Base-by-base conservation (phyloP, 2,888 invertebrate genomes). In the Epistrophe grossulariae region DNA sequence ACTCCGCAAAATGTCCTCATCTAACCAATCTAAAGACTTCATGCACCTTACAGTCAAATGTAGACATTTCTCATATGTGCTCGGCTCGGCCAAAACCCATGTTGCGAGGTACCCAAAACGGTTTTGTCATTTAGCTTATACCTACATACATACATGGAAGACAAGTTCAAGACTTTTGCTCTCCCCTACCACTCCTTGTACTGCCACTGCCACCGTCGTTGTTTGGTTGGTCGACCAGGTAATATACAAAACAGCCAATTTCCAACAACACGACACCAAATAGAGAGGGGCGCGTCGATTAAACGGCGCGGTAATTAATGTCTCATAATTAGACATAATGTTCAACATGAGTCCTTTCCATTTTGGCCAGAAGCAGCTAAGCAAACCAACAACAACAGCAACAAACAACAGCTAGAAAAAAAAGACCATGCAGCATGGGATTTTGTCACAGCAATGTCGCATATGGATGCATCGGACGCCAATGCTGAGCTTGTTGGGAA, bases 261-360 rank as follows among this genome's bases (percentile, higher is more conserved):
- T 74, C 68, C 62, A 81, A 60, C 79, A 52, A 62, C 40, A 60
- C 68, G 43, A 78, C 73, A 60, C 72, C 64, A 50, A 64, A 71
- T 19, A 71, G 19, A 66, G 78, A 76, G 83, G 87, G 79, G 87
- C 74, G 87, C 87, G 83, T 87, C 87, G 78, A 83, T 83, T 87
- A 87, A 87, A 87, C 83, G 79, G 74, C 57, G 68, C 78, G 60
- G 87, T 87, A 87, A 87, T 87, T 87, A 87, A 87, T 87, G 87
- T 87, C 87, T 87, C 87, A 87, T 87, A 87, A 87, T 87, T 87
- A 87, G 87, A 87, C 87, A 87, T 87, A 87, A 87, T 87, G 87
- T 87, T 87, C 87, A 76, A 87, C 87, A 87, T 87, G 87, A 83
- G 79, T 87, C 87, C 83, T 87, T 83, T 87, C 87, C 83, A 79